Evolutionary conservation across 64 coral and sea anemone species (phyloP).

Genomic region (Pocillopora verrucosa): DNA sequence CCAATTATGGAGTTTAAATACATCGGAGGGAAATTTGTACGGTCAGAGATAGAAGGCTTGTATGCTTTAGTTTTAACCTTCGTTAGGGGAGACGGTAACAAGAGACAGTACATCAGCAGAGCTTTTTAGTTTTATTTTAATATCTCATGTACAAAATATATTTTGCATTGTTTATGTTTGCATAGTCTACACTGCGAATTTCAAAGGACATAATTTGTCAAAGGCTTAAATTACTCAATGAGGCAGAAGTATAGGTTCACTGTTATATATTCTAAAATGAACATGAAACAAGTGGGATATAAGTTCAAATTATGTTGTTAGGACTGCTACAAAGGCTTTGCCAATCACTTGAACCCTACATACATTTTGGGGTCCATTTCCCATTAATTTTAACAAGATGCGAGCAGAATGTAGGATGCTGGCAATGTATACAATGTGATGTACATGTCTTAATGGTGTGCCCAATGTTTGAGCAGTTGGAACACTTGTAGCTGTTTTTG

Average conservation of each 20-base stretch:
- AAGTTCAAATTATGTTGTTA: neutral
- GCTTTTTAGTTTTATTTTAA: neutral
- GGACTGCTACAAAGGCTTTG: neutral
- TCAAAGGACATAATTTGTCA: too few relatives aligned
- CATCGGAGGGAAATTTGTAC: slow-evolving; percentile 49
- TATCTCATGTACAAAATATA: neutral
- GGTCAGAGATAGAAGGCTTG: slow-evolving; percentile 50
- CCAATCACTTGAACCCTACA: neutral
- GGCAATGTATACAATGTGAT: neutral
- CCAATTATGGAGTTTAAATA: slow-evolving; percentile 47
- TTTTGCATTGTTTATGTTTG: neutral
- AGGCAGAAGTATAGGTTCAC: too few relatives aligned
- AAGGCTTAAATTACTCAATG: too few relatives aligned
- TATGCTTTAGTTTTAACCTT: slow-evolving; percentile 42
- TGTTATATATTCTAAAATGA: neutral
- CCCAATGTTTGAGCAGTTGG: neutral
- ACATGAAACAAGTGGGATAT: neutral
- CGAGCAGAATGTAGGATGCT: neutral
- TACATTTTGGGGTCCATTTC: neutral
- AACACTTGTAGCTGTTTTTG: neutral
- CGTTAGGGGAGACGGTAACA: slow-evolving; percentile 68
- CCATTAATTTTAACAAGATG: slow-evolving; percentile 26
- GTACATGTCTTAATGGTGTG: slow-evolving; percentile 33
- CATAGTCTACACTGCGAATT: neutral
- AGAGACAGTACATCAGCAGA: slow-evolving; percentile 15